phyloP scores from a whole-genome alignment of 2,888 invertebrate genomes.

The Aspidapion aeneum region DNA sequence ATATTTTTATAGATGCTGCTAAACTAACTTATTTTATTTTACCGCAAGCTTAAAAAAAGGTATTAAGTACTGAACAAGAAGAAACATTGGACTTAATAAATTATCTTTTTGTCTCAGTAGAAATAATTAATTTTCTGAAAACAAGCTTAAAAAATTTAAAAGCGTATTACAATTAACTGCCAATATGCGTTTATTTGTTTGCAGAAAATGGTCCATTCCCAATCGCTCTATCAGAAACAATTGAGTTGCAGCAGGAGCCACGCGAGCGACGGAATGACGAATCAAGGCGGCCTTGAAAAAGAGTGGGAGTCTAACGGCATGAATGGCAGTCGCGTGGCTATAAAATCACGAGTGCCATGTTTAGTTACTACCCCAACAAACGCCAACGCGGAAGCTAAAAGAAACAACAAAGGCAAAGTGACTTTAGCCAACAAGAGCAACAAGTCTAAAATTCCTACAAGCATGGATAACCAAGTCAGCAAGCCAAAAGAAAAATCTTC shows the following conservation, averaged over 20 bases:
- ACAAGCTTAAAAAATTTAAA: too few relatives aligned
- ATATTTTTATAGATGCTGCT: too few relatives aligned
- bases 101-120: too few relatives aligned
- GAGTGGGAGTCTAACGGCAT: conserved; percentile 43
- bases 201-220: not conserved
- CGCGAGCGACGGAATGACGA: conserved; percentile 15
- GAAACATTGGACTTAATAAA: too few relatives aligned
- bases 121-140: too few relatives aligned
- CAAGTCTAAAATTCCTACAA: not conserved
- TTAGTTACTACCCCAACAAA: conserved; percentile 41
- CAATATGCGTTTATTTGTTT: not conserved
- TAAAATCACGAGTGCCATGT: not conserved
- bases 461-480: not conserved
- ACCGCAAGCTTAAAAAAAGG: too few relatives aligned
- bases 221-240: conserved; percentile 22
- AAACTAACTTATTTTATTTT: too few relatives aligned
- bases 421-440: not conserved
- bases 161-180: not conserved
- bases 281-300: conserved; percentile 6
- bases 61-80: too few relatives aligned
- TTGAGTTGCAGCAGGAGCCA: conserved; percentile 28
- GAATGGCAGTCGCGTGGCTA: conserved; percentile 31
- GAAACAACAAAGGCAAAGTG: not conserved
- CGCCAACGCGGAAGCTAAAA: not conserved
- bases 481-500: not conserved